Evolutionary conservation across 2,113 vertebrate species (phyloP).

Genomic region (Dromas ardeola): DNA sequence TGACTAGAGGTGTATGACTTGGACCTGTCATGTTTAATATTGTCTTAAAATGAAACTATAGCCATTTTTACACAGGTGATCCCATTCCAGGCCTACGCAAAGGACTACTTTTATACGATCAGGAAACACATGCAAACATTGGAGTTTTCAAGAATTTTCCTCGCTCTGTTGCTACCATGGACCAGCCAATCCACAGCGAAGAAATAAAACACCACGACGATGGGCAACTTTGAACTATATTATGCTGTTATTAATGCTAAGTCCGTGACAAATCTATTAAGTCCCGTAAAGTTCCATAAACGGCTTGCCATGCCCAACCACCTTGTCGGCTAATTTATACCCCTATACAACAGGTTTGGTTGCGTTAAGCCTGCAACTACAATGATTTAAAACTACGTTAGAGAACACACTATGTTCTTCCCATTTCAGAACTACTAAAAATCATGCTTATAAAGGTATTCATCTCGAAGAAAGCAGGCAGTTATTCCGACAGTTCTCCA

Average conservation of each 20-base stretch:
- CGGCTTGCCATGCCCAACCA: background rate
- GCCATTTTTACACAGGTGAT: background rate
- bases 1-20: too few species aligned
- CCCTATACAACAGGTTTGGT: background rate
- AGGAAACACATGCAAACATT: rapidly evolving
- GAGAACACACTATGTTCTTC: background rate
- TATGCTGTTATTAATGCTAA: background rate
- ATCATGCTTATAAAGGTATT: background rate
- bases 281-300: background rate
- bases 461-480: background rate
- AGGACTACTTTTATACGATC: background rate
- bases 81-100: background rate
- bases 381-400: background rate
- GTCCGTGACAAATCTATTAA: background rate
- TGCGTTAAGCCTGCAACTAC: background rate
- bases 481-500: background rate
- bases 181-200: rapidly evolving
- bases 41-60: background rate
- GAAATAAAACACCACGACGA: background rate
- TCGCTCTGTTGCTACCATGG: background rate
- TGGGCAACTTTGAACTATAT: background rate
- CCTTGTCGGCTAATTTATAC: background rate
- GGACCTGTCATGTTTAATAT: background rate
- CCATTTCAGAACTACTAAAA: background rate
- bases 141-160: background rate